phyloP scores from a whole-genome alignment of 2,113 vertebrate genomes.

The Vicugna pacos region DNA sequence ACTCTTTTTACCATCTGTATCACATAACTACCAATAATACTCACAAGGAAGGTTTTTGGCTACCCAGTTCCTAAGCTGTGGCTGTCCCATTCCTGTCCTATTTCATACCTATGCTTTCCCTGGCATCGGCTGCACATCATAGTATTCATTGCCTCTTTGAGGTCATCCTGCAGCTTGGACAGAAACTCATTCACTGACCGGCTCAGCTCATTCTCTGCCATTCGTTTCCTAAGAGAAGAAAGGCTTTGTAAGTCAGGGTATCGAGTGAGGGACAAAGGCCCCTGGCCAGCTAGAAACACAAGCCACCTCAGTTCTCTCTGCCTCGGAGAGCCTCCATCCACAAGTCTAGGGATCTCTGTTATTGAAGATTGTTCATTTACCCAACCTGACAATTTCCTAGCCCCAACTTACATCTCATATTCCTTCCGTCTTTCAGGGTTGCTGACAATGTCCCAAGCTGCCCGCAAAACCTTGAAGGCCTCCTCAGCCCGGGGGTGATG shows the following conservation, averaged over 20 bases:
- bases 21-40: constrained; percentile 8
- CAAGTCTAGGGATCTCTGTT: constrained; percentile 10
- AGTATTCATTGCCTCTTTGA: constrained; percentile 97
- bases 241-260: constrained; percentile 47
- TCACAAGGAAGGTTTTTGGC: background rate
- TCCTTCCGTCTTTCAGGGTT: constrained; percentile 94
- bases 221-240: constrained; percentile 89
- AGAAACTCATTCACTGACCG: constrained; percentile 96
- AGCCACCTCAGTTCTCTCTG: background rate
- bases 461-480: constrained; percentile 96
- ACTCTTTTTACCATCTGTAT: background rate
- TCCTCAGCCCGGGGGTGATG: constrained; percentile 95
- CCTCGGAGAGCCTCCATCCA: background rate
- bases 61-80: background rate
- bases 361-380: background rate
- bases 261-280: background rate
- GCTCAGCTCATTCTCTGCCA: constrained; percentile 94
- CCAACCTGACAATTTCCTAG: background rate
- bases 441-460: constrained; percentile 98
- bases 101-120: constrained; percentile 94
- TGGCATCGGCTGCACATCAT: constrained; percentile 98
- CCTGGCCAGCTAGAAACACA: background rate
- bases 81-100: background rate
- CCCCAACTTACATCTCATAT: constrained; percentile 93
- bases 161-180: constrained; percentile 95